Conservation (phyloP, 2,797 vertebrate genomes). For the Eulemur mongoz region DNA sequence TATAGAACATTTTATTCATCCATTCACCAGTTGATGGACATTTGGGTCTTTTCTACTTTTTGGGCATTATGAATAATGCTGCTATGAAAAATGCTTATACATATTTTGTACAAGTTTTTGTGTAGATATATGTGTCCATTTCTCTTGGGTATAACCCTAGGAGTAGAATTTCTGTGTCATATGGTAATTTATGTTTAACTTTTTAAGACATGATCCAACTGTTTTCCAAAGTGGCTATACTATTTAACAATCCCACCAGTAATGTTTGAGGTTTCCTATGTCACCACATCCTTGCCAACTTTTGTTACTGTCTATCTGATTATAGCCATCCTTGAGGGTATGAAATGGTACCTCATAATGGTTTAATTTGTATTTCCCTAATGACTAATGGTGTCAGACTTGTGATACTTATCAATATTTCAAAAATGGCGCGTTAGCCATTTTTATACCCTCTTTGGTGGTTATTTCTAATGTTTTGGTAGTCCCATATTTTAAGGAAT, state of each 20-base stretch:
- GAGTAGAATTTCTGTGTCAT: neutral
- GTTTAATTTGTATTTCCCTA: slow-evolving; percentile 40
- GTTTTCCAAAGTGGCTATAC: neutral
- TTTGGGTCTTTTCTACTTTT: neutral
- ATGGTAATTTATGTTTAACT: neutral
- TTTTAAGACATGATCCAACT: neutral
- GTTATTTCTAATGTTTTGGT: neutral
- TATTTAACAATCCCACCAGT: neutral
- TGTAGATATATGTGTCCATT: neutral
- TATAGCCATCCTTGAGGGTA: neutral
- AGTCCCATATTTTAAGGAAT: slow-evolving; percentile 3
- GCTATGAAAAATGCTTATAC: neutral
- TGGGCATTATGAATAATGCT: neutral
- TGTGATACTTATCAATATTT: slow-evolving; percentile 28
- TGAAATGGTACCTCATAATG: neutral
- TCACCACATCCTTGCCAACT: neutral
- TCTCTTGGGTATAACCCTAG: neutral
- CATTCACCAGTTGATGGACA: neutral
- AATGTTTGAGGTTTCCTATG: neutral
- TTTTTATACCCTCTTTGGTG: neutral
- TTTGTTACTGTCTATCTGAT: slow-evolving; percentile 4
- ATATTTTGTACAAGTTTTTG: neutral
- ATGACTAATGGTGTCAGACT: neutral
- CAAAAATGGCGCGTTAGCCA: neutral
- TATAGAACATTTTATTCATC: neutral